Percentiles rank a stretch among this genome's conserved stretches.
These are phyloP conservation scores for Chrysochloris asiatica DNA, from an alignment of 2,113 vertebrate species.

Conservation along the genomic window DNA sequence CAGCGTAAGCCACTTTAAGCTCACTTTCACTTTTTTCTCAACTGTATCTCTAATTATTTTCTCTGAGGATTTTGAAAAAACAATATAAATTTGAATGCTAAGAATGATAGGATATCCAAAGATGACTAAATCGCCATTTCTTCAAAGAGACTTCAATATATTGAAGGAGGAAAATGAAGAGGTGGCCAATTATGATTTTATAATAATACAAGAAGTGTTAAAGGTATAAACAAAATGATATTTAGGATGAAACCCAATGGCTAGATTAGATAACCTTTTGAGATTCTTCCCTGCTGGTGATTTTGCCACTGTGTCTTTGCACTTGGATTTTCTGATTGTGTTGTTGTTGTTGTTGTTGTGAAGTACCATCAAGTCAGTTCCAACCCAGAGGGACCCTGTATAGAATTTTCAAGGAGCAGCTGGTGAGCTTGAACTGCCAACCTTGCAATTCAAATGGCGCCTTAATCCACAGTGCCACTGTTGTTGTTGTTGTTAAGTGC, in stretches of 20 bases:
- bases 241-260: neutral
- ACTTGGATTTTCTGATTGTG: neutral
- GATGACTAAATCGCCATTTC: neutral
- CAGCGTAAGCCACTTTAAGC: neutral
- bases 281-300: neutral
- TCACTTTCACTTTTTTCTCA: neutral
- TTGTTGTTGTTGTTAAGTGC: no score
- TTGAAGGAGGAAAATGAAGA: constrained; percentile 7
- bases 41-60: constrained; percentile 34
- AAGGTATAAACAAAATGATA: no score
- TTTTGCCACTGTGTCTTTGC: constrained; percentile 1
- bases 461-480: no score
- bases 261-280: constrained; percentile 1
- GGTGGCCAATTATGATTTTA: no score
- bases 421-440: no score
- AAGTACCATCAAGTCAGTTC: no score
- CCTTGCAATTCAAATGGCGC: no score
- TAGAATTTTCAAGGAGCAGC: no score
- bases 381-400: no score
- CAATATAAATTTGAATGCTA: neutral
- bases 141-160: neutral
- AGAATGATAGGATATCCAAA: neutral
- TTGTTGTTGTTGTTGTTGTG: no score
- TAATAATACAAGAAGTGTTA: no score
- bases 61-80: neutral